phyloP scores from a whole-genome alignment of 2,888 invertebrate species.

The Pollenia amentaria region DNA sequence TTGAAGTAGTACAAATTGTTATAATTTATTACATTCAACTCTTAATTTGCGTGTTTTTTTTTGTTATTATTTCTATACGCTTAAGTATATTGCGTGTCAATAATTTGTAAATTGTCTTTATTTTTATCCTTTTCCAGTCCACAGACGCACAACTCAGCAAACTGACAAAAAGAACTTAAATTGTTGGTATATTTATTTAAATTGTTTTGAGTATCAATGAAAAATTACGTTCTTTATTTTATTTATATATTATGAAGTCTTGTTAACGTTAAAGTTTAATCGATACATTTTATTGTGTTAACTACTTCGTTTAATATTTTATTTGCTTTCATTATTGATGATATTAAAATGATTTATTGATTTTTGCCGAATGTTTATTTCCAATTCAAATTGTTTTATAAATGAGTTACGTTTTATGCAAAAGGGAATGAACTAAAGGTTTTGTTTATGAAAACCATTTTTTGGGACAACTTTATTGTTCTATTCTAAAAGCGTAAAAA shows the following conservation, averaged over 20 bases:
- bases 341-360: constrained; percentile 47
- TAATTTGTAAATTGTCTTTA: background rate
- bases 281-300: background rate
- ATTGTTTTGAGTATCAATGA: background rate
- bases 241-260: background rate
- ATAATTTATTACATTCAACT: constrained; percentile 48
- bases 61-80: background rate
- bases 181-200: background rate
- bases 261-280: background rate
- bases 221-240: background rate
- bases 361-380: constrained; percentile 1
- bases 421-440: background rate
- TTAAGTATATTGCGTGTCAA: constrained; percentile 45
- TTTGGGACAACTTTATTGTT: background rate
- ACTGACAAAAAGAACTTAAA: background rate
- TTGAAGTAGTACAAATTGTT: constrained; percentile 38
- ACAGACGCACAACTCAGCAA: background rate
- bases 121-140: background rate
- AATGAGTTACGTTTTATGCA: background rate
- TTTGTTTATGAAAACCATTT: background rate
- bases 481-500: too few relatives aligned
- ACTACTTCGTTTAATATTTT: background rate
- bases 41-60: background rate
- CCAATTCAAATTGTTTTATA: constrained; percentile 7
- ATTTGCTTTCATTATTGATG: constrained; percentile 21